These are phyloP conservation scores for Emys orbicularis DNA, from an alignment of 2,797 vertebrate genomes.

Conservation along the genomic window DNA sequence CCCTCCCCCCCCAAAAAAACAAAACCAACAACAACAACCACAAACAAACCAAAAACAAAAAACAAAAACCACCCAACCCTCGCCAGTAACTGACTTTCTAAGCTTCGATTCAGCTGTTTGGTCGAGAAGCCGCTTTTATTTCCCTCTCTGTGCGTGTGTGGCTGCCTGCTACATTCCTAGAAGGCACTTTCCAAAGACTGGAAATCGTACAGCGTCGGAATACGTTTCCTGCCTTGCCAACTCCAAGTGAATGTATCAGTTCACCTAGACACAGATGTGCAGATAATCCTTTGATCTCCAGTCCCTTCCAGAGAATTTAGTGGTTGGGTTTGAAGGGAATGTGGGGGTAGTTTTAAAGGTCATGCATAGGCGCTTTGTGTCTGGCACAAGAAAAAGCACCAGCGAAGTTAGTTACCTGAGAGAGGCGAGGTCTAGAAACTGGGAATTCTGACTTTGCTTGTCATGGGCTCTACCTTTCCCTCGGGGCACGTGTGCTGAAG, in stretches of 20 bases:
- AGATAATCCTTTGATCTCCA: conserved; percentile 59
- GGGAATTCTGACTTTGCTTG: conserved; percentile 44
- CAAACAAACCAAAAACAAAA: no score
- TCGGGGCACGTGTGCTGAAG: conserved; percentile 25
- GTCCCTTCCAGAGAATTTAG: not conserved
- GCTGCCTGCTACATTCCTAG: conserved; percentile 51
- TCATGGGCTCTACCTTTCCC: conserved; percentile 54
- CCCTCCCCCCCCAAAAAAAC: conserved; percentile 27
- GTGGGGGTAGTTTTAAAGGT: conserved; percentile 26
- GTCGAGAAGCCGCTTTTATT: conserved; percentile 63
- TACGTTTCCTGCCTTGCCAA: conserved; percentile 23
- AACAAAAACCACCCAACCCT: not conserved
- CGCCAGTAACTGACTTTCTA: conserved; percentile 51
- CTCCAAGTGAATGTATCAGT: conserved; percentile 14
- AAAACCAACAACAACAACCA: no score
- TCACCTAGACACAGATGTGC: conserved; percentile 58
- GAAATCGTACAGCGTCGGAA: not conserved
- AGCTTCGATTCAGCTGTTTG: conserved; percentile 67
- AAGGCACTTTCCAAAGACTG: conserved; percentile 22
- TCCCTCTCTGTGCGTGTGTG: conserved; percentile 1
- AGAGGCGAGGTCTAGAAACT: conserved; percentile 6
- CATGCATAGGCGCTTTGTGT: not conserved
- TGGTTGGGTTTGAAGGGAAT: conserved; percentile 28
- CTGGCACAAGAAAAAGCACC: not conserved
- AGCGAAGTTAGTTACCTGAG: conserved; percentile 50